Conservation (phyloP, 2,113 vertebrate genomes). For the Fregetta grallaria region DNA sequence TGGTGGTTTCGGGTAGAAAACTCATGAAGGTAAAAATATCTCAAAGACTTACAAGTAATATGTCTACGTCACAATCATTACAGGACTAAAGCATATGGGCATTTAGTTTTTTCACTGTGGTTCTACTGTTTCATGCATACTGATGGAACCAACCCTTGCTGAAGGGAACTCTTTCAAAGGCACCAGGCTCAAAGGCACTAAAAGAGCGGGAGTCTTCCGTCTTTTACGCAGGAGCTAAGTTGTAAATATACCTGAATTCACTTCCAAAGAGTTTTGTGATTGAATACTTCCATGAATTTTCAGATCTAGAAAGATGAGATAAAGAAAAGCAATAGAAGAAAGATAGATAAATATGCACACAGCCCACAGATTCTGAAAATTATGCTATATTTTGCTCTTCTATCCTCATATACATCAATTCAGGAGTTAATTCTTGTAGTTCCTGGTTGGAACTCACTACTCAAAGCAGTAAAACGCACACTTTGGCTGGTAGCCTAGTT, state of each 20-base stretch:
- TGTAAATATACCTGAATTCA: not conserved
- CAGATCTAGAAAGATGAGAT: not conserved
- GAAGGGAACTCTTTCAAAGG: not conserved
- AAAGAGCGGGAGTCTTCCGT: not conserved
- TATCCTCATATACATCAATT: not conserved
- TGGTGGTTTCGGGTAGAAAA: not conserved
- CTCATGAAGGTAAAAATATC: not conserved
- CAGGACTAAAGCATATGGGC: not conserved
- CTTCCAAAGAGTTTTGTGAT: not conserved
- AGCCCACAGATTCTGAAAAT: not conserved
- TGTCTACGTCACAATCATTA: not conserved
- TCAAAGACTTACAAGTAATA: not conserved
- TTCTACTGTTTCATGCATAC: not conserved
- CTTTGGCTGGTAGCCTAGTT: slow-evolving; percentile 21
- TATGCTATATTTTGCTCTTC: not conserved
- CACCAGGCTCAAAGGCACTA: not conserved
- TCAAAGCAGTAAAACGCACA: not conserved
- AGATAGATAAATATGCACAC: not conserved
- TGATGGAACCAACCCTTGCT: not conserved
- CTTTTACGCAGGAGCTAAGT: not conserved
- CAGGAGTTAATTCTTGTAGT: not conserved
- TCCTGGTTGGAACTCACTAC: not conserved
- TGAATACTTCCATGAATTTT: not conserved
- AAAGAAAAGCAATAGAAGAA: not conserved
- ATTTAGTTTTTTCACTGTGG: not conserved